phyloP scores from a whole-genome alignment of 2,113 vertebrate genomes.

The Rhinichthys klamathensis region DNA sequence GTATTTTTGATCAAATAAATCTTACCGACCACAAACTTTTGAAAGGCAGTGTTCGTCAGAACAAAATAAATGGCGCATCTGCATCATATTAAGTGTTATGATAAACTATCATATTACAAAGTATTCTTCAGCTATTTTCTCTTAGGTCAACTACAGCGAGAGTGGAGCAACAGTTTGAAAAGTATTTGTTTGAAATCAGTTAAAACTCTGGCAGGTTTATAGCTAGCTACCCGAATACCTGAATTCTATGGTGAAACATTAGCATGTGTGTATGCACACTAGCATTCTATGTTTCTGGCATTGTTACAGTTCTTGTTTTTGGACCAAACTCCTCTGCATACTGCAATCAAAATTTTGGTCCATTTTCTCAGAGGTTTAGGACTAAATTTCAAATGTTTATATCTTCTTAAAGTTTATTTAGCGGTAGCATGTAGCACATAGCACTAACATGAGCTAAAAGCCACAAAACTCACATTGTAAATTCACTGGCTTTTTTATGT shows the following conservation, averaged over 20 bases:
- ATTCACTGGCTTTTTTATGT: background rate
- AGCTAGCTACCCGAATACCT: background rate
- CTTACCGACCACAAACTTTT: background rate
- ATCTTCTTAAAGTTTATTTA: background rate
- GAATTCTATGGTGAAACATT: background rate
- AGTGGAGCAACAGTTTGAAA: background rate
- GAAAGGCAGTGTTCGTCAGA: background rate
- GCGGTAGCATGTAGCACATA: background rate
- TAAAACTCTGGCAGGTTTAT: background rate
- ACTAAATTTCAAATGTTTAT: background rate
- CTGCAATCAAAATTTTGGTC: background rate
- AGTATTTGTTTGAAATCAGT: background rate
- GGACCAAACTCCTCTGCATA: background rate
- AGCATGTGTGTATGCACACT: conserved; percentile 2
- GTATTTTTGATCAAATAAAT: background rate
- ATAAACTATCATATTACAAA: background rate
- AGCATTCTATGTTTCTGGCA: background rate
- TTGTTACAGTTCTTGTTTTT: background rate
- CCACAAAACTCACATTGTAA: background rate
- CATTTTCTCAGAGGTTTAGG: background rate
- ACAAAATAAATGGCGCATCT: background rate
- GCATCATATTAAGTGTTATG: background rate
- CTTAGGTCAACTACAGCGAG: background rate
- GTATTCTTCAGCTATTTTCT: background rate
- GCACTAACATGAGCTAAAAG: background rate